phyloP scores from a whole-genome alignment of 2,113 vertebrate genomes.

The Rhegmatorhina hoffmannsi region DNA sequence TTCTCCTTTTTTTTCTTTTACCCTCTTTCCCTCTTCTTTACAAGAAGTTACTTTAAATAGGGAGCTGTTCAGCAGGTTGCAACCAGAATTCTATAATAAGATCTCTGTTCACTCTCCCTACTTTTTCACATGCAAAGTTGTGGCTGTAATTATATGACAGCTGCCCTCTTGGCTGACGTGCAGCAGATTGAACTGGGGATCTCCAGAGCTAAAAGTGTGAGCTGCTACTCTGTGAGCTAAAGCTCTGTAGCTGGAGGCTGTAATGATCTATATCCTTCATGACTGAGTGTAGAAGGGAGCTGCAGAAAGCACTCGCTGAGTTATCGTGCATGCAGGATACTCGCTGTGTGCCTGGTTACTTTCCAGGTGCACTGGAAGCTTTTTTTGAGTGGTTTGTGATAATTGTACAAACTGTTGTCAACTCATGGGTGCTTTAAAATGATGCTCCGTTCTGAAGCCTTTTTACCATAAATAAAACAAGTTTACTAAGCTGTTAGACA shows the following conservation, averaged over 20 bases:
- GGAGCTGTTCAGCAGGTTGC: conserved; percentile 59
- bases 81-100: conserved; percentile 63
- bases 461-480: background rate
- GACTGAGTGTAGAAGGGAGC: conserved; percentile 45
- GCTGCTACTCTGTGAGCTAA: conserved; percentile 58
- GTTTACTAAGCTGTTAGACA: background rate
- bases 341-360: background rate
- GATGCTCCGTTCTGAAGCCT: background rate
- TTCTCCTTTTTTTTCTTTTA: background rate
- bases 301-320: conserved; percentile 49
- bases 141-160: conserved; percentile 69
- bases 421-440: conserved; percentile 15
- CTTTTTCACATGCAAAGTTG: conserved; percentile 69
- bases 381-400: background rate
- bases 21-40: background rate
- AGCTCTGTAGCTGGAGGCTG: conserved; percentile 63
- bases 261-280: conserved; percentile 60
- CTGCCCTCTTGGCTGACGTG: conserved; percentile 70
- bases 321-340: background rate
- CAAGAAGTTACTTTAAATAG: conserved; percentile 52
- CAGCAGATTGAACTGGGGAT: conserved; percentile 70
- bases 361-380: background rate
- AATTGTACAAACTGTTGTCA: conserved; percentile 16
- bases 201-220: conserved; percentile 68
- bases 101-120: conserved; percentile 3